phyloP scores from a whole-genome alignment of 2,888 invertebrate genomes.

The Altica lythri region DNA sequence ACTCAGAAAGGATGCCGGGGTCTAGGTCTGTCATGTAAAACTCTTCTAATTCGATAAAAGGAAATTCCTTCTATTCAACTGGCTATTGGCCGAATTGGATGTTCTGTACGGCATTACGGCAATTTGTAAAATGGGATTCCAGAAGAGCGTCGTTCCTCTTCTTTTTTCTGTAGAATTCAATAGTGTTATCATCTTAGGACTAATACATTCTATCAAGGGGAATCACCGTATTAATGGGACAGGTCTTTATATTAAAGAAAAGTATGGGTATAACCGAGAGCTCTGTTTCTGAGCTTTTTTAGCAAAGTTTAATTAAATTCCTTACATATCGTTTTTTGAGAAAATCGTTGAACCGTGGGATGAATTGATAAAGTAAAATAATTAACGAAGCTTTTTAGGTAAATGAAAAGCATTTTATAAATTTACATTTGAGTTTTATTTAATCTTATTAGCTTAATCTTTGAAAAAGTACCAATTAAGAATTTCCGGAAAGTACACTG shows the following conservation, averaged over 20 bases:
- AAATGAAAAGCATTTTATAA: too few species aligned
- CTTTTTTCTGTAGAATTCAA: constrained; percentile 10
- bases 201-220: constrained; percentile 6
- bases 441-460: too few species aligned
- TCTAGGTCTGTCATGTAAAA: constrained; percentile 21
- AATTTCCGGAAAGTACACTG: too few species aligned
- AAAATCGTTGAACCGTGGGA: too few species aligned
- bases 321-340: background rate
- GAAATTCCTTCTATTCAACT: constrained; percentile 25
- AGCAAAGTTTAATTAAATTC: too few species aligned
- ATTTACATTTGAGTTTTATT: too few species aligned
- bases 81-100: constrained; percentile 23
- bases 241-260: constrained; percentile 1
- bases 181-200: constrained; percentile 10
- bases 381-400: background rate
- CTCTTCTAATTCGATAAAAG: constrained; percentile 26
- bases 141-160: constrained; percentile 10
- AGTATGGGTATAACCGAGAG: background rate
- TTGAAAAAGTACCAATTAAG: too few species aligned
- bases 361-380: background rate
- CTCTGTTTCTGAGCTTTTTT: background rate
- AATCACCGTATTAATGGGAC: constrained; percentile 5
- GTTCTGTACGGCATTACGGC: constrained; percentile 19
- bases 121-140: constrained; percentile 21
- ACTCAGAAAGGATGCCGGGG: constrained; percentile 1